Conservation (phyloP, 2,888 invertebrate genomes). For the Chromoteleia sp. region DNA sequence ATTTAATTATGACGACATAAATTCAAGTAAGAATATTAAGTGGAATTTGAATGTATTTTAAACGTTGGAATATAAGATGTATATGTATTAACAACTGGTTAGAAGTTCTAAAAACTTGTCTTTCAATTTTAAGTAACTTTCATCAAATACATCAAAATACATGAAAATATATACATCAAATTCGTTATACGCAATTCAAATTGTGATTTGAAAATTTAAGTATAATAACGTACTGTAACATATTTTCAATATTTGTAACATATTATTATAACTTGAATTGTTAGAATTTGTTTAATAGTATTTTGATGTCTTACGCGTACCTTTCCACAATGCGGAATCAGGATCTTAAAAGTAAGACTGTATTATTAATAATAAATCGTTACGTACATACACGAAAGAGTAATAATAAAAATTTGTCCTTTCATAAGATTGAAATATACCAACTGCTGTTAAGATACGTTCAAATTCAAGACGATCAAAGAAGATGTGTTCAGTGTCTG, state of each 20-base stretch:
- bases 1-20: too few species aligned
- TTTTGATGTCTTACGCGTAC: too few species aligned
- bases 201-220: not conserved
- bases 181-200: slow-evolving; percentile 1
- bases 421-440: too few species aligned
- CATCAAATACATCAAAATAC: not conserved
- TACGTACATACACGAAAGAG: not conserved
- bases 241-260: not conserved
- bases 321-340: too few species aligned
- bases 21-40: not conserved
- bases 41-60: not conserved
- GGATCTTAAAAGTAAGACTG: not conserved
- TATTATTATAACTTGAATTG: not conserved
- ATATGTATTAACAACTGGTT: too few species aligned
- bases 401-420: not conserved
- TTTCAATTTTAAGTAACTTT: not conserved
- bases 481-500: slow-evolving; percentile 1
- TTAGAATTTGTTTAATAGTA: not conserved
- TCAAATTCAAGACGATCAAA: slow-evolving; percentile 11
- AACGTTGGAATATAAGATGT: not conserved
- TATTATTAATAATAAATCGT: not conserved
- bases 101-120: not conserved
- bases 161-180: not conserved
- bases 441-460: not conserved
- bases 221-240: not conserved